These are phyloP conservation scores for Brachionichthys hirsutus DNA, from an alignment of 2,113 vertebrate genomes.

Conservation along the genomic window DNA sequence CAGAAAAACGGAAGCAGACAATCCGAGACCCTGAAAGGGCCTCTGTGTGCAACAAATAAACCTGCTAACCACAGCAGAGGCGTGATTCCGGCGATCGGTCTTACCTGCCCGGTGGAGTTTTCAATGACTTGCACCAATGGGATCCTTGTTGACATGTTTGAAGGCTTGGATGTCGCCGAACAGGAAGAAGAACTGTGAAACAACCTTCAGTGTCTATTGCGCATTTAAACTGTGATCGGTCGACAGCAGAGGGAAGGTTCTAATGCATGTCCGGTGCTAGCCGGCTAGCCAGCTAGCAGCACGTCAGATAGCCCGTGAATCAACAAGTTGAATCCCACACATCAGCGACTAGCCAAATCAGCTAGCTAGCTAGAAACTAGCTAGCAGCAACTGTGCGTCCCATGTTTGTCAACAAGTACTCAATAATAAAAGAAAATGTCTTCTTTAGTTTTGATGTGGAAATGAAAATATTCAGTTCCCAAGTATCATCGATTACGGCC, in stretches of 20 bases:
- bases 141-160: conserved; percentile 78
- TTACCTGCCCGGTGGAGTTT: conserved; percentile 79
- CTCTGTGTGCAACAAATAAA: background rate
- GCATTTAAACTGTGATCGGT: conserved; percentile 65
- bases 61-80: background rate
- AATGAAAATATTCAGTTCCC: conserved; percentile 14
- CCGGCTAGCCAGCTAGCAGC: conserved; percentile 68
- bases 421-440: conserved; percentile 6
- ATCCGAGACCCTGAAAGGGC: conserved; percentile 14
- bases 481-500: background rate
- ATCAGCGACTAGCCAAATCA: conserved; percentile 65
- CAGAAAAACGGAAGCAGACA: conserved; percentile 26
- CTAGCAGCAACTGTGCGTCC: conserved; percentile 58
- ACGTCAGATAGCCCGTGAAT: conserved; percentile 70
- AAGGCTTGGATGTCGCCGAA: conserved; percentile 50
- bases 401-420: conserved; percentile 66
- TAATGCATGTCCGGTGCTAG: conserved; percentile 57
- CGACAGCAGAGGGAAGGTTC: conserved; percentile 24
- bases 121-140: conserved; percentile 80
- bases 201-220: conserved; percentile 58
- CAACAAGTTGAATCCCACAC: conserved; percentile 81
- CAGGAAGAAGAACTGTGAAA: conserved; percentile 32
- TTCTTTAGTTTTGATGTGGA: background rate
- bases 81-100: conserved; percentile 17
- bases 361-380: conserved; percentile 66